phyloP scores from a whole-genome alignment of 2,888 invertebrate genomes.

The Stegana nigrithorax region DNA sequence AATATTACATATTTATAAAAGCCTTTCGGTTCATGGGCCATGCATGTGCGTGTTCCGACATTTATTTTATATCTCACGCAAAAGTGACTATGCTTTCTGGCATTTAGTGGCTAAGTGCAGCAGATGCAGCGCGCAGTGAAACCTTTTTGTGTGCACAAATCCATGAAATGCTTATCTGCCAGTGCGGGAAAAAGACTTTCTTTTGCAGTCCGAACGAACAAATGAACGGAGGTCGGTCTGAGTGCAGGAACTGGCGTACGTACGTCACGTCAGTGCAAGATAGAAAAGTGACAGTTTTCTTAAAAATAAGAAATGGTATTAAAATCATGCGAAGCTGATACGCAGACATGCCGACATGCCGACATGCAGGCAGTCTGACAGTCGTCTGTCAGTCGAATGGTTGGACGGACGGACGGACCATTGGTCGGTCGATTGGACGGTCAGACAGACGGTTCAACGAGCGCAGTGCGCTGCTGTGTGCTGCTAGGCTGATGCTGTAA shows the following conservation, averaged over 20 bases:
- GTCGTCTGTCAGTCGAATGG: slow-evolving; percentile 42
- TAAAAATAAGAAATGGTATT: slow-evolving; percentile 46
- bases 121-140: slow-evolving; percentile 16
- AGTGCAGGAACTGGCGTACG: slow-evolving; percentile 29
- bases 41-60: slow-evolving; percentile 52
- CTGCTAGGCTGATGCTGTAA: slow-evolving; percentile 6
- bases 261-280: slow-evolving; percentile 48
- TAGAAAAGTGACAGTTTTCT: slow-evolving; percentile 59
- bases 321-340: slow-evolving; percentile 32
- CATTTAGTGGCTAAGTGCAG: background rate
- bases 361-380: background rate
- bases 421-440: slow-evolving; percentile 32
- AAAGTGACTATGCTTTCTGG: slow-evolving; percentile 29
- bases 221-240: slow-evolving; percentile 20
- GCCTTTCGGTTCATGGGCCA: background rate
- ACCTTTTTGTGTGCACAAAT: slow-evolving; percentile 15
- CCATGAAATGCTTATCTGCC: slow-evolving; percentile 23
- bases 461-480: slow-evolving; percentile 30
- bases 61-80: slow-evolving; percentile 21
- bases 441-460: slow-evolving; percentile 49
- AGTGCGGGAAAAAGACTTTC: slow-evolving; percentile 48
- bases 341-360: slow-evolving; percentile 28
- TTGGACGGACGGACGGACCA: slow-evolving; percentile 29
- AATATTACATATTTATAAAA: background rate
- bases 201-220: too few relatives aligned